Conservation (phyloP, 2,888 invertebrate genomes). For the Danaus chrysippus region DNA sequence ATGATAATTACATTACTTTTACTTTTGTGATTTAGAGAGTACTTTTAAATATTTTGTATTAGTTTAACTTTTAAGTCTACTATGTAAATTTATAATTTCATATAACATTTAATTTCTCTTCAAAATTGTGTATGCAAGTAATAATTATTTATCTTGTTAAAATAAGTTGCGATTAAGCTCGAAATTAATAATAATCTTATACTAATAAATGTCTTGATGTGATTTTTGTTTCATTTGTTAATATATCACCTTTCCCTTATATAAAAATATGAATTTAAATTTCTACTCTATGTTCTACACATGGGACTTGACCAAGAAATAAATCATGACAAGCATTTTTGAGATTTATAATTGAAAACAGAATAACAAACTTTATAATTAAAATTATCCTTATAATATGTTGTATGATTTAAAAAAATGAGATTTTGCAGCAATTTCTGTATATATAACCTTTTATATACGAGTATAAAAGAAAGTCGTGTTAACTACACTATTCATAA, state of each 20-base stretch:
- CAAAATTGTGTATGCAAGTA: conserved; percentile 4
- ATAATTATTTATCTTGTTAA: neutral
- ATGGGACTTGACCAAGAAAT: too few species aligned
- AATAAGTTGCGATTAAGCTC: neutral
- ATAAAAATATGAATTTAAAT: neutral
- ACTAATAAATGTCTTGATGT: conserved; percentile 4
- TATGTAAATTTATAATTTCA: neutral
- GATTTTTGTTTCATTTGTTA: neutral
- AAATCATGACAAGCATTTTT: too few species aligned
- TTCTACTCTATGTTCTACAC: too few species aligned
- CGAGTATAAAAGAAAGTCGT: too few species aligned
- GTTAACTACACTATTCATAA: too few species aligned
- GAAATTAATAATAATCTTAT: neutral
- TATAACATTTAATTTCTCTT: neutral
- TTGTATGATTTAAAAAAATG: too few species aligned
- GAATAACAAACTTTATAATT: too few species aligned
- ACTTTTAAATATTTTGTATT: neutral
- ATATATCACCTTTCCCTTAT: neutral
- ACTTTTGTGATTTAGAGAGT: neutral
- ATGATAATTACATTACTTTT: neutral
- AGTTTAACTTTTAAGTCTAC: neutral
- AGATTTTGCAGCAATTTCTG: too few species aligned
- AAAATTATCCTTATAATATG: too few species aligned
- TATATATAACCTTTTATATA: too few species aligned
- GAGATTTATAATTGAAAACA: too few species aligned